Percentiles rank a stretch among this genome's conserved stretches.
phyloP scores from a whole-genome alignment of 2,888 invertebrate species.

The Ennomos fuscantarius region DNA sequence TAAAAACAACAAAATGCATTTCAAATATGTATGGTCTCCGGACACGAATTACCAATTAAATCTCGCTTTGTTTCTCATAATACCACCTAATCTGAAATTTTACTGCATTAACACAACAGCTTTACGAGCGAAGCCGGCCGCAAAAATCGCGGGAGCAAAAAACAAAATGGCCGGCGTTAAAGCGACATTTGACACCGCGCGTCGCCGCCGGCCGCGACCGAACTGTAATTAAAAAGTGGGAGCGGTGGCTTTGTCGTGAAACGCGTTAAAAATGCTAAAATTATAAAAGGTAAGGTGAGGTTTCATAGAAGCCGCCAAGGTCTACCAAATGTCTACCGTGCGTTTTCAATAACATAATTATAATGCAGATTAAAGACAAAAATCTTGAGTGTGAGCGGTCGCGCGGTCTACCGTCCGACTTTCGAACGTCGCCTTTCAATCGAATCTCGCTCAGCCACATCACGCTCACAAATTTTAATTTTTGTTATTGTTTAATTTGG shows the following conservation, averaged over 20 bases:
- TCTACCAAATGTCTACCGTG: no score
- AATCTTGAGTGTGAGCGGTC: no score
- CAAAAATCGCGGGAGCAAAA: conserved; percentile 72
- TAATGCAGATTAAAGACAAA: no score
- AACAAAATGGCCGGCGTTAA: conserved; percentile 66
- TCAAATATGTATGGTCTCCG: conserved; percentile 30
- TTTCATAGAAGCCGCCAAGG: conserved; percentile 37
- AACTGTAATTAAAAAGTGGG: conserved; percentile 54
- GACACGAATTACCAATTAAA: conserved; percentile 79
- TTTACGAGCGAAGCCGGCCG: conserved; percentile 65
- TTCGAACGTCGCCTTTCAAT: no score
- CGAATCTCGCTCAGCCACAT: no score
- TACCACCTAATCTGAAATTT: conserved; percentile 82
- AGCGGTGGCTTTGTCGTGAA: conserved; percentile 50
- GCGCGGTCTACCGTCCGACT: no score
- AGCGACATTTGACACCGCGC: conserved; percentile 69
- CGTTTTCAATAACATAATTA: no score
- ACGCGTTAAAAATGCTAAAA: conserved; percentile 44
- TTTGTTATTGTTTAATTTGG: no score
- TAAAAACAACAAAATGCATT: conserved; percentile 7
- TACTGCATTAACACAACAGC: conserved; percentile 80
- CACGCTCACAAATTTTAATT: no score
- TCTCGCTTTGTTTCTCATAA: conserved; percentile 81
- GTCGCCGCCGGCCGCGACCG: conserved; percentile 39
- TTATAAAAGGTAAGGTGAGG: conserved; percentile 33